Evolutionary conservation across 2,888 invertebrate species (phyloP).

Genomic region (Luffia ferchaultella): DNA sequence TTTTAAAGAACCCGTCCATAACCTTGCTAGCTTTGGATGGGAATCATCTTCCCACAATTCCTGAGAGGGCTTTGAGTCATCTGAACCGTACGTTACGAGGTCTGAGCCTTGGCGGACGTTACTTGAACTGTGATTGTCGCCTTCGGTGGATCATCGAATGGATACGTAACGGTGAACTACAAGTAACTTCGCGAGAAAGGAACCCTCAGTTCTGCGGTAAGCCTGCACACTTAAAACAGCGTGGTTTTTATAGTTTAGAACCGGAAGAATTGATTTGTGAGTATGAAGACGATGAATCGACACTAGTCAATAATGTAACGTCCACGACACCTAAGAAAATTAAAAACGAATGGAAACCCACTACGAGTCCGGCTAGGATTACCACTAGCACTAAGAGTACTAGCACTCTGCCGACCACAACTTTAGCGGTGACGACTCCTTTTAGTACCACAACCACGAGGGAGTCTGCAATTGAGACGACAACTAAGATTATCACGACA

Average conservation of each 20-base stretch:
- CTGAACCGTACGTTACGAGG: constrained; percentile 86
- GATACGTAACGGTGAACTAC: constrained; percentile 87
- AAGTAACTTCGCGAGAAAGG: constrained; percentile 90
- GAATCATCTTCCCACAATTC: constrained; percentile 86
- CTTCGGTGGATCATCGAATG: constrained; percentile 90
- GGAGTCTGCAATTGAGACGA: constrained; percentile 36
- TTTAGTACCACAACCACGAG: constrained; percentile 26
- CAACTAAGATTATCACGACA: constrained; percentile 20
- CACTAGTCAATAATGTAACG: constrained; percentile 60
- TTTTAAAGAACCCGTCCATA: constrained; percentile 82
- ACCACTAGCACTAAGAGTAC: constrained; percentile 9
- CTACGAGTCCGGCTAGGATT: constrained; percentile 17
- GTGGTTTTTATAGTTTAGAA: constrained; percentile 87
- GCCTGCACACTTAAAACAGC: constrained; percentile 79
- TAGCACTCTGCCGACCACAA: neutral
- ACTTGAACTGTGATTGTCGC: constrained; percentile 88
- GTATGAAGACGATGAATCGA: constrained; percentile 32
- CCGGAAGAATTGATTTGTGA: constrained; percentile 76
- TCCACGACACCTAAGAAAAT: constrained; percentile 17
- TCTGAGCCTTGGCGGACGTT: constrained; percentile 86
- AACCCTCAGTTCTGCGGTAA: constrained; percentile 93
- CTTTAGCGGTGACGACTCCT: constrained; percentile 21
- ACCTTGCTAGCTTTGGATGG: constrained; percentile 90
- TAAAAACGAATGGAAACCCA: constrained; percentile 28
- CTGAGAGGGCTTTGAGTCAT: constrained; percentile 78